These are phyloP conservation scores for Pararge aegeria DNA, from an alignment of 1,140 invertebrate species.

Conservation along the genomic window DNA sequence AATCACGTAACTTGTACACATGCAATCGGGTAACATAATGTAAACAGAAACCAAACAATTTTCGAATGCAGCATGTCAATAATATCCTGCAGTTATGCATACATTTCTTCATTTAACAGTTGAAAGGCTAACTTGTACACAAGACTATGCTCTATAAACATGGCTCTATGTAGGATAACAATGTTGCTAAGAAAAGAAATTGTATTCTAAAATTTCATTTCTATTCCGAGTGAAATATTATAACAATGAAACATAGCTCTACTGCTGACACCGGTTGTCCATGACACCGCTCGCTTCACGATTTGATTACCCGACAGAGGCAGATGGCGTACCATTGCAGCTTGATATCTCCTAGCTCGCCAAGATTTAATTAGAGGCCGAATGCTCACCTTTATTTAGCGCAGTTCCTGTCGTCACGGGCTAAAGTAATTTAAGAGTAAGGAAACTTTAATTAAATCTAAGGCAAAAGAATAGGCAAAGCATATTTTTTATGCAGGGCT, in stretches of 20 bases:
- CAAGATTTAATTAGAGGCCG: constrained; percentile 1
- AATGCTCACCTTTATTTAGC: background rate
- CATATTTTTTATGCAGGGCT: too few relatives aligned
- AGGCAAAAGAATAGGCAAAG: too few relatives aligned
- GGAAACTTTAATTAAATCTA: background rate
- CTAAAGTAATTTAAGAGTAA: background rate
- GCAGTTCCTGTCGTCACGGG: background rate
- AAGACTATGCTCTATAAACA: too few relatives aligned
- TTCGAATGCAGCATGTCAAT: too few relatives aligned
- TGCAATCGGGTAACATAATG: too few relatives aligned
- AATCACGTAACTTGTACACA: too few relatives aligned
- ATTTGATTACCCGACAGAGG: constrained; percentile 7
- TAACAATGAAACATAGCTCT: background rate
- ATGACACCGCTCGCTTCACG: constrained; percentile 2
- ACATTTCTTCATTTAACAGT: too few relatives aligned
- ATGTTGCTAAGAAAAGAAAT: background rate
- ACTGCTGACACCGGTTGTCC: background rate
- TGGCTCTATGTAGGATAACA: too few relatives aligned
- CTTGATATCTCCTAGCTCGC: background rate
- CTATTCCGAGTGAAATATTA: background rate
- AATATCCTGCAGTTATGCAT: too few relatives aligned
- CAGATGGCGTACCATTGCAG: background rate
- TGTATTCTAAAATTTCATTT: background rate
- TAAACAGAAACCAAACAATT: too few relatives aligned
- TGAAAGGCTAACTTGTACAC: too few relatives aligned